Percentiles rank a stretch among this genome's conserved stretches.
phyloP scores from a whole-genome alignment of 2,888 invertebrate species.

The Geophilus truncorum region DNA sequence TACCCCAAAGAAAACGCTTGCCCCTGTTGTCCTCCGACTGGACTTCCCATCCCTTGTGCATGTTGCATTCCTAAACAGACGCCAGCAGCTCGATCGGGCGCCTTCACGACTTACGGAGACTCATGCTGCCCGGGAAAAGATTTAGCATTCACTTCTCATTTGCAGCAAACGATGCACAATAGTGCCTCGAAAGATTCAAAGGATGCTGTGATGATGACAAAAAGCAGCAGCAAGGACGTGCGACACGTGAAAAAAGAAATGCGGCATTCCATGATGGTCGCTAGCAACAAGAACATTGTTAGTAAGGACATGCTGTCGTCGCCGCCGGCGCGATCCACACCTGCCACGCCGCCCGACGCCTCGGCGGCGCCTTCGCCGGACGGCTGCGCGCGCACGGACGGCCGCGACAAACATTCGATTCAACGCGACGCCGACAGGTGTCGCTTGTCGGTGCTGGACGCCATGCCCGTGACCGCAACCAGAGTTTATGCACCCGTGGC shows the following conservation, averaged over 20 bases:
- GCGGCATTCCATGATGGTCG: background rate
- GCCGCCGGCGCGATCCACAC: background rate
- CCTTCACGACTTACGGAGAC: slow-evolving; percentile 3
- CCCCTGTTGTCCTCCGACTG: slow-evolving; percentile 33
- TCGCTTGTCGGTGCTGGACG: background rate
- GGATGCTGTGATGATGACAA: background rate
- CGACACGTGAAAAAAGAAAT: background rate
- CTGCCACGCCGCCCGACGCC: background rate
- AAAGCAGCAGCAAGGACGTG: background rate
- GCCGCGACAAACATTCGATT: slow-evolving; percentile 32
- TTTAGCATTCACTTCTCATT: background rate
- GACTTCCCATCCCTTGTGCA: slow-evolving; percentile 34
- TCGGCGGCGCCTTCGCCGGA: background rate
- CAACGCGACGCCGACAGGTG: background rate
- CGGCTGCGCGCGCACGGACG: slow-evolving; percentile 30
- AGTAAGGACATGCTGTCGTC: slow-evolving; percentile 25
- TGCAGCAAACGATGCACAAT: background rate
- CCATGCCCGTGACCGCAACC: background rate
- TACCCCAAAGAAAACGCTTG: slow-evolving; percentile 31
- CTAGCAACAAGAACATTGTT: background rate
- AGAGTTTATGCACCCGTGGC: slow-evolving; percentile 29
- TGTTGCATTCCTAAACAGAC: slow-evolving; percentile 33
- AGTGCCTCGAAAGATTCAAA: background rate
- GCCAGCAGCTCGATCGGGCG: background rate
- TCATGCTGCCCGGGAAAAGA: background rate